Conservation (phyloP, 2,888 invertebrate genomes). For the Furcula furcula region DNA sequence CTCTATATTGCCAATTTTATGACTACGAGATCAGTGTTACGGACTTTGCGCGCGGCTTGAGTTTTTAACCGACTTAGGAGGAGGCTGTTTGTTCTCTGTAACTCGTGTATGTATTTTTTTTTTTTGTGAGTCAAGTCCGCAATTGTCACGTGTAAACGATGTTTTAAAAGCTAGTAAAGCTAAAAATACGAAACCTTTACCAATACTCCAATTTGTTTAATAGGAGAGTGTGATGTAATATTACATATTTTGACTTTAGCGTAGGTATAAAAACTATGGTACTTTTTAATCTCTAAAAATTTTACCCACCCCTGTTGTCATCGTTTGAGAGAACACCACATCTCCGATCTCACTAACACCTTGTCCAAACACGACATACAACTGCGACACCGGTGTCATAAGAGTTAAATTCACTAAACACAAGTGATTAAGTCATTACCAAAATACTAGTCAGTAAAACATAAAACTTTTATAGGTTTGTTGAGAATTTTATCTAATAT, state of each 20-base stretch:
- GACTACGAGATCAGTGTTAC: no score
- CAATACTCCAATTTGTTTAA: neutral
- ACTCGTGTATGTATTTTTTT: no score
- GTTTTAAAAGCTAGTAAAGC: neutral
- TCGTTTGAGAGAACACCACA: slow-evolving; percentile 68
- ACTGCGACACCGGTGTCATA: slow-evolving; percentile 44
- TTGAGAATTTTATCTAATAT: slow-evolving; percentile 3
- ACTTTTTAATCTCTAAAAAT: slow-evolving; percentile 9
- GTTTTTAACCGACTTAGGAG: no score
- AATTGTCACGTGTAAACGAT: neutral
- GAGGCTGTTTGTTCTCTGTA: no score
- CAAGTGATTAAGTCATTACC: slow-evolving; percentile 26
- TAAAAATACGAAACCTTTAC: neutral
- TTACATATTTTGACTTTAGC: no score
- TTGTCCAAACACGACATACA: slow-evolving; percentile 63
- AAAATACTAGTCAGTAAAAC: slow-evolving; percentile 6
- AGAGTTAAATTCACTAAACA: slow-evolving; percentile 51
- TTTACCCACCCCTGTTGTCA: slow-evolving; percentile 75
- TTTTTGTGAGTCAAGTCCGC: no score
- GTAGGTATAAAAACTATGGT: no score
- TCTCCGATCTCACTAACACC: slow-evolving; percentile 56
- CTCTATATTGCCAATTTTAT: no score
- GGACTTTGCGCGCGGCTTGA: no score
- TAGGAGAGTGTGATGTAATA: no score
- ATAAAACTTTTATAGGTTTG: slow-evolving; percentile 3